Evolutionary conservation across 2,888 invertebrate species (phyloP).

Genomic region (Eupelmus urozonus): DNA sequence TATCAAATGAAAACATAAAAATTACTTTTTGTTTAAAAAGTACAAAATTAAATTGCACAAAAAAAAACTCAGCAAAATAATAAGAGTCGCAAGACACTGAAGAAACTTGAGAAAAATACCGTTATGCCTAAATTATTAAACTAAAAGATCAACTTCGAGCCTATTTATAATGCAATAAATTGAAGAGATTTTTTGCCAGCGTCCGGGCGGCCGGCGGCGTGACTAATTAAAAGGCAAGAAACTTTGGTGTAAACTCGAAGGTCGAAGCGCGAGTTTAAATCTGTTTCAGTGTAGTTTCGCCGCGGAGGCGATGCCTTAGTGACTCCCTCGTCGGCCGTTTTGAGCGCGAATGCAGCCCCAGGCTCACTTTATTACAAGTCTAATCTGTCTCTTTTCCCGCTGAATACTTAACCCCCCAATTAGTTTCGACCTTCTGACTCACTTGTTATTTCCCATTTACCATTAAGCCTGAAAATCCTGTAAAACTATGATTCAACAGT

Average conservation of each 20-base stretch:
- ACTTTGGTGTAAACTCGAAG: constrained; percentile 70
- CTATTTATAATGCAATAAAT: constrained; percentile 8
- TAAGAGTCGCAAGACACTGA: not conserved
- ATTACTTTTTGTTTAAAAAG: not conserved
- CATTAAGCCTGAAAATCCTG: constrained; percentile 39
- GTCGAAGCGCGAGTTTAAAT: constrained; percentile 75
- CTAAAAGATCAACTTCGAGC: not conserved
- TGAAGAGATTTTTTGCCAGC: constrained; percentile 14
- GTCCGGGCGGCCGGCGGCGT: constrained; percentile 47
- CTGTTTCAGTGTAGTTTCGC: constrained; percentile 76
- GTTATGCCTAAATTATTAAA: not conserved
- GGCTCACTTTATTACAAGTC: constrained; percentile 73
- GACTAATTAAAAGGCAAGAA: constrained; percentile 76
- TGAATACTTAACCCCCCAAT: constrained; percentile 69
- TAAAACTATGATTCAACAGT: not conserved
- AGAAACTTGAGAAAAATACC: not conserved
- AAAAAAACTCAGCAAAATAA: not conserved
- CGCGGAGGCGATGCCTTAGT: constrained; percentile 73
- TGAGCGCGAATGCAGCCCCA: constrained; percentile 71
- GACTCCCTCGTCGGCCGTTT: constrained; percentile 76
- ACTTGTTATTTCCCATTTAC: constrained; percentile 50
- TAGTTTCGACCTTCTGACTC: constrained; percentile 59
- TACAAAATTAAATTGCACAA: not conserved
- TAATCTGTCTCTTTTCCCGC: constrained; percentile 73
- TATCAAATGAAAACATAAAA: not conserved